Conservation (phyloP, 2,888 invertebrate genomes). For the Amiota mariae region DNA sequence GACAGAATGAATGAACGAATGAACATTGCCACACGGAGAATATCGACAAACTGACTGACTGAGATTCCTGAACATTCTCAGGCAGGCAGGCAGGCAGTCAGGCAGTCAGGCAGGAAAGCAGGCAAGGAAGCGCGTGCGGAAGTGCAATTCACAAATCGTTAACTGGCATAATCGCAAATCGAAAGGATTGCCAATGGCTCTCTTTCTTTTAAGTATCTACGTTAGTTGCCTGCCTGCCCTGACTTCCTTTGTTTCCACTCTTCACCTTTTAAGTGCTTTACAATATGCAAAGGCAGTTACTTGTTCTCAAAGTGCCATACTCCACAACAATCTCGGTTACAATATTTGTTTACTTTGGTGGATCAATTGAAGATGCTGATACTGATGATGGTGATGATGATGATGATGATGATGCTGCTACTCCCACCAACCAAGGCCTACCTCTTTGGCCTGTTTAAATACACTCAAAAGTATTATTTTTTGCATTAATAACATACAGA, state of each 20-base stretch:
- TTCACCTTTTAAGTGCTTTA: slow-evolving; percentile 31
- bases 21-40: no score
- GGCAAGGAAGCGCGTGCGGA: slow-evolving; percentile 39
- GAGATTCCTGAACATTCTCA: not conserved
- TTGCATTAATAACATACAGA: no score
- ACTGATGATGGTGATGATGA: no score
- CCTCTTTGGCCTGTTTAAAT: no score
- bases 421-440: no score
- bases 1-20: not conserved
- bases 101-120: slow-evolving; percentile 19
- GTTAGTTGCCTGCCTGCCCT: not conserved
- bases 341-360: no score
- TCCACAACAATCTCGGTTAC: no score
- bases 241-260: not conserved
- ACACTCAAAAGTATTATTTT: no score
- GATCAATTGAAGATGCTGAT: no score
- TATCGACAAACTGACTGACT: not conserved
- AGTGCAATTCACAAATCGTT: slow-evolving; percentile 71
- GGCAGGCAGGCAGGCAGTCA: slow-evolving; percentile 20
- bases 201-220: not conserved
- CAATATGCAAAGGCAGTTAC: slow-evolving; percentile 9
- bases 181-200: slow-evolving; percentile 35
- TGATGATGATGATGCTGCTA: no score
- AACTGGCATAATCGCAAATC: slow-evolving; percentile 54
- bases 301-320: not conserved